phyloP scores from a whole-genome alignment of 2,113 vertebrate genomes.

The Balaeniceps rex region DNA sequence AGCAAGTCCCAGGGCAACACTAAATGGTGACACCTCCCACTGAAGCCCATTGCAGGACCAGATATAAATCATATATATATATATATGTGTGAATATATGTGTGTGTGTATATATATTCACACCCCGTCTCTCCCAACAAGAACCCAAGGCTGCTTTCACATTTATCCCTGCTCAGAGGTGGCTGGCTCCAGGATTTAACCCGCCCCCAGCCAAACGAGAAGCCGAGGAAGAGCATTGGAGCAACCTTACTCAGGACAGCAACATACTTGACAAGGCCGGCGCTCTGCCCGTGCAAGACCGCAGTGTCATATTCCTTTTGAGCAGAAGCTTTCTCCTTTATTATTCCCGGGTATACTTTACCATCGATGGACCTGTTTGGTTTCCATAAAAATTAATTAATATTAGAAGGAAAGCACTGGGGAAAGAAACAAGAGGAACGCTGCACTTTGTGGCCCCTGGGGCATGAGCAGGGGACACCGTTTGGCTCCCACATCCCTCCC shows the following conservation, averaged over 20 bases:
- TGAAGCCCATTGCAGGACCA: background rate
- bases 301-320: constrained; percentile 75
- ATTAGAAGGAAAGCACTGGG: background rate
- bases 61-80: background rate
- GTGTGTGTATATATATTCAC: accelerated
- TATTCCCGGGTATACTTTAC: constrained; percentile 79
- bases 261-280: constrained; percentile 84
- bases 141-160: background rate
- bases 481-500: background rate
- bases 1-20: background rate
- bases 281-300: constrained; percentile 78
- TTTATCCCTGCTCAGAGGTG: background rate
- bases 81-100: background rate
- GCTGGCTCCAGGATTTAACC: background rate
- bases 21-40: background rate
- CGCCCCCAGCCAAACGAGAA: background rate
- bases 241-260: background rate
- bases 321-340: constrained; percentile 86
- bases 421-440: background rate
- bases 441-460: background rate
- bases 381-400: background rate
- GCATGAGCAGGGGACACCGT: no score
- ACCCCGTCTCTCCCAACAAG: background rate
- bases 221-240: background rate
- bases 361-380: constrained; percentile 81